Evolutionary conservation across 2,888 invertebrate species (phyloP), one percentile per base, ranked within the genome.

Genomic region (Stenolophus ochropezus): DNA sequence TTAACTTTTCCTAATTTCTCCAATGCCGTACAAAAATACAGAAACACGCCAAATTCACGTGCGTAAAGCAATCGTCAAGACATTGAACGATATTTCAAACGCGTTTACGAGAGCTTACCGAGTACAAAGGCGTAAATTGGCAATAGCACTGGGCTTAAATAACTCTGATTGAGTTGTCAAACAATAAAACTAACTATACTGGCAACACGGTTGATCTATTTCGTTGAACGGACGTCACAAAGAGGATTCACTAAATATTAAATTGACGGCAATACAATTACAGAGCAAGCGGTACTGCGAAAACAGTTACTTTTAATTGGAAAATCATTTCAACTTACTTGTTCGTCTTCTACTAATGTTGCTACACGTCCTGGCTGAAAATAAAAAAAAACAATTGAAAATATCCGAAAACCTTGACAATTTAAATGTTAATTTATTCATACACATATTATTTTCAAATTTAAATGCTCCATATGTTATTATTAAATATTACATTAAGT

Each of bases 341-440:
- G 93, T 87, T 92, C 92, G 87, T 96, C 94, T 88, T 95, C 93
- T 78, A 97, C 91, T 71, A 97, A 91, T 20, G 97, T 97, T 8
- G 95, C 97, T 47, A 97, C 97, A 87, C 97, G 92, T 81, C 97
- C 97, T 83, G 97, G 97, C 97, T 97, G 93, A 83, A 94, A 94
- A 88, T 89, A 91, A 88, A 86, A 47, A 14, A 73, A 73, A 14
- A 47, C 16, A 23, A 14, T 33, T 33, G 33, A 69, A 16, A 42
- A 27, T 18, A 42, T 69, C 16, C 2, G 1, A 8, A 69, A 33
- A 27, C 25, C 14, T 25, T 61, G 61, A 56, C 2, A 56, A 11
- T 21, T 53, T 56, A 25, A 27, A 33, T 69, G 5, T 33, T 18
- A 20, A 16, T 42, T 42, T 42, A 42, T 11, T 11, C 11, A 8